Evolutionary conservation across 1,140 invertebrate genomes (phyloP).

Genomic region (Harlomillsia oculata): DNA sequence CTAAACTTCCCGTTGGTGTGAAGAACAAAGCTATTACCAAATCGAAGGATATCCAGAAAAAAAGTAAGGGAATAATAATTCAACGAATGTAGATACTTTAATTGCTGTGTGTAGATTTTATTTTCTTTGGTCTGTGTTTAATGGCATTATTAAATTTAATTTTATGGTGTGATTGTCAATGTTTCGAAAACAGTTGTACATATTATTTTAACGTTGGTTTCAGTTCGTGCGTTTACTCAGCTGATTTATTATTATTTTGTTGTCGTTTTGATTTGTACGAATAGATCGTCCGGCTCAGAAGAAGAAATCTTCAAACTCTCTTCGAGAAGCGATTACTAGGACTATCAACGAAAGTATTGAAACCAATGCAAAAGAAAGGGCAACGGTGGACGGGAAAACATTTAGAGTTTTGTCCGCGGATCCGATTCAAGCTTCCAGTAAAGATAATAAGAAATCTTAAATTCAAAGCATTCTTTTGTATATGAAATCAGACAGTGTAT

Average conservation of each 20-base stretch:
- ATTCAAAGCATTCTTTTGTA: too few species aligned
- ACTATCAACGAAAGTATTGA: conserved; percentile 32
- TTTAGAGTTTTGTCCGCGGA: conserved; percentile 16
- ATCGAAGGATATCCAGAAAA: conserved; percentile 29
- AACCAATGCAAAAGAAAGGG: conserved; percentile 23
- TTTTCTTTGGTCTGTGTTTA: too few species aligned
- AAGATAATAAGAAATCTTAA: too few species aligned
- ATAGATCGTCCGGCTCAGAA: conserved; percentile 27
- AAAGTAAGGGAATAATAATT: too few species aligned
- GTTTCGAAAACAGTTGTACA: background rate
- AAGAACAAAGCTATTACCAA: conserved; percentile 24
- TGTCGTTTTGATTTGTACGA: background rate
- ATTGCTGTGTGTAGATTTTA: too few species aligned
- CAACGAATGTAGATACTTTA: too few species aligned
- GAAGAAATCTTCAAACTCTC: conserved; percentile 11
- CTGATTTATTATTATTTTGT: background rate
- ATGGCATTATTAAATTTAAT: too few species aligned
- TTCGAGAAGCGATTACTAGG: conserved; percentile 26
- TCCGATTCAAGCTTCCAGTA: too few species aligned
- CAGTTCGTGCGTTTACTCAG: background rate
- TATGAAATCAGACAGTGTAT: too few species aligned
- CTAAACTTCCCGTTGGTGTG: conserved; percentile 24
- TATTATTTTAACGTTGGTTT: background rate
- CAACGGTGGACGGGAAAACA: conserved; percentile 26
- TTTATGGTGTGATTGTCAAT: too few species aligned